Percentiles rank a stretch among this genome's conserved stretches.
phyloP scores from a whole-genome alignment of 2,113 vertebrate genomes.

The Colistium nudipinnis region DNA sequence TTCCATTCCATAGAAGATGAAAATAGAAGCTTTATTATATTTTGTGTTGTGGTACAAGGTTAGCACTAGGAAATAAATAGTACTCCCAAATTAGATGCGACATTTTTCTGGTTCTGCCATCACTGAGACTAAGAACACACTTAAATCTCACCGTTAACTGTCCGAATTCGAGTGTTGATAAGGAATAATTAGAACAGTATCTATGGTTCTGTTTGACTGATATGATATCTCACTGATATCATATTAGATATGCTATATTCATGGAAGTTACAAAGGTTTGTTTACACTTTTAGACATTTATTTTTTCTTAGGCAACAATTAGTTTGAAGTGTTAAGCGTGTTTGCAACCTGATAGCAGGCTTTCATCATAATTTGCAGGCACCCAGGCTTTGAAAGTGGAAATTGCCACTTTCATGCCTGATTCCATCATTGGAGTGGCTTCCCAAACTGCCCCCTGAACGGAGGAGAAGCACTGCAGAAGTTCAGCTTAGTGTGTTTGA shows the following conservation, averaged over 20 bases:
- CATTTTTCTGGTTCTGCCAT: not conserved
- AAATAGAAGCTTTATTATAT: no score
- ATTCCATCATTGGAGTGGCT: slow-evolving; percentile 33
- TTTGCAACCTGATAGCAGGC: slow-evolving; percentile 36
- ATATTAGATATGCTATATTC: no score
- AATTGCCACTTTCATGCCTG: slow-evolving; percentile 38
- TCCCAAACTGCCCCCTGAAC: slow-evolving; percentile 9
- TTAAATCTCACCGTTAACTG: not conserved
- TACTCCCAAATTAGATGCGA: not conserved
- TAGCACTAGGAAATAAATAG: not conserved
- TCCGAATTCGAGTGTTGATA: not conserved
- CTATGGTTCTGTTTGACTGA: not conserved
- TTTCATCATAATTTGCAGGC: slow-evolving; percentile 51
- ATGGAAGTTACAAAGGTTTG: slow-evolving; percentile 7
- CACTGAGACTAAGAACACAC: not conserved
- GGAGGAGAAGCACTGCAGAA: slow-evolving; percentile 1
- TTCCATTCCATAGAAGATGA: not conserved
- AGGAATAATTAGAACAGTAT: not conserved
- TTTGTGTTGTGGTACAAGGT: no score
- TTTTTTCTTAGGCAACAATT: slow-evolving; percentile 33
- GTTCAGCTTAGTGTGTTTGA: slow-evolving; percentile 6
- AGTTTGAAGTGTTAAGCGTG: slow-evolving; percentile 33
- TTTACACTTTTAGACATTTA: slow-evolving; percentile 13
- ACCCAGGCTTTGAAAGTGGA: slow-evolving; percentile 51
- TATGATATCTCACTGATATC: not conserved